These are phyloP conservation scores for Holcopasites calliopsidis DNA, from an alignment of 1,140 invertebrate species.

Conservation along the genomic window DNA sequence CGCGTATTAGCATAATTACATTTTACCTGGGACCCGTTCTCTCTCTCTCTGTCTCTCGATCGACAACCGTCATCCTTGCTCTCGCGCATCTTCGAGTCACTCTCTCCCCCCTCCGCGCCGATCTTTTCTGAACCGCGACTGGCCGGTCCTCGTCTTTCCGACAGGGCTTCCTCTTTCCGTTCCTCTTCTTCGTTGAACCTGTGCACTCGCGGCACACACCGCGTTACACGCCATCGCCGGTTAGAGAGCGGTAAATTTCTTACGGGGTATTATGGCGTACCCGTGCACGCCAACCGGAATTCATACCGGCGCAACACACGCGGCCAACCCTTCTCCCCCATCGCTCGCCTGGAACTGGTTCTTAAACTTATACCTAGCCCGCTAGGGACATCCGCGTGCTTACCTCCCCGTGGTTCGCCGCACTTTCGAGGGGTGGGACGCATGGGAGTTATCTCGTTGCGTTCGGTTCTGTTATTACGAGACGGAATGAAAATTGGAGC, in stretches of 20 bases:
- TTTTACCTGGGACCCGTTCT: constrained; percentile 64
- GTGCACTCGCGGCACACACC: constrained; percentile 29
- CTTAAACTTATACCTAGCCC: constrained; percentile 54
- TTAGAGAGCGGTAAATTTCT: constrained; percentile 75
- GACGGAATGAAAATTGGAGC: neutral
- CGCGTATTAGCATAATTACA: constrained; percentile 79
- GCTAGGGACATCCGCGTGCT: constrained; percentile 26
- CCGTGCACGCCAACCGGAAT: constrained; percentile 74
- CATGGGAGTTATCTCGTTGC: neutral
- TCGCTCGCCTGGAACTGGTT: constrained; percentile 66
- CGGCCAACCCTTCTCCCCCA: constrained; percentile 54
- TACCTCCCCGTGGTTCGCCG: constrained; percentile 3
- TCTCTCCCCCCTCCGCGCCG: constrained; percentile 33
- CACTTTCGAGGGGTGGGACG: constrained; percentile 13
- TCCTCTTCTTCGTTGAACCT: constrained; percentile 19
- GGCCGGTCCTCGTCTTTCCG: constrained; percentile 4
- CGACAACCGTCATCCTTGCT: constrained; percentile 20
- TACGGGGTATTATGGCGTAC: constrained; percentile 74
- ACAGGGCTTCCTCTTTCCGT: constrained; percentile 17
- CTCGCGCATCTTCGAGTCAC: neutral
- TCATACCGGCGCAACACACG: constrained; percentile 70
- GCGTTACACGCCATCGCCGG: constrained; percentile 61
- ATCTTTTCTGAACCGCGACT: constrained; percentile 40
- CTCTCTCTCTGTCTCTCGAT: neutral
- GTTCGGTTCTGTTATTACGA: neutral